Percentiles rank a stretch among this genome's conserved stretches.
phyloP scores from a whole-genome alignment of 2,797 vertebrate species.

The Tragelaphus eurycerus region DNA sequence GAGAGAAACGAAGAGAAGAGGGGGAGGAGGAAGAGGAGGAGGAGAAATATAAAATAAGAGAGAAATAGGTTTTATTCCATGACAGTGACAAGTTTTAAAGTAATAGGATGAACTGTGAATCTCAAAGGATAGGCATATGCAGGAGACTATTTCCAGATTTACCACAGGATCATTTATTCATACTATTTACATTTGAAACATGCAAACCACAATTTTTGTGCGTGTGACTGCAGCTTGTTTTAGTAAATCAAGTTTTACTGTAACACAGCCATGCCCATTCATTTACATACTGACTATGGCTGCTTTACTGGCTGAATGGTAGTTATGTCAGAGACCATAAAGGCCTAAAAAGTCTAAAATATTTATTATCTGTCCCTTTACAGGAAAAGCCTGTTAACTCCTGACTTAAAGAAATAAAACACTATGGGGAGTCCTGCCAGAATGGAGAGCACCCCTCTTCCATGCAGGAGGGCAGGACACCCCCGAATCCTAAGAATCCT shows the following conservation, averaged over 20 bases:
- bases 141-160: conserved; percentile 22
- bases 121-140: background rate
- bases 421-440: background rate
- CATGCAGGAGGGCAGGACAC: background rate
- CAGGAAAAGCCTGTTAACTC: background rate
- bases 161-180: conserved; percentile 10
- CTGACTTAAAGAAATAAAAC: conserved; percentile 36
- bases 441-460: background rate
- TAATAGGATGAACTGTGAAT: background rate
- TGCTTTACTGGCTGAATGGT: background rate
- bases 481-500: background rate
- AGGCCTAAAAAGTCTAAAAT: background rate
- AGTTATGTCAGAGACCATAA: background rate
- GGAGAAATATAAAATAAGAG: background rate
- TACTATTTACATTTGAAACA: background rate
- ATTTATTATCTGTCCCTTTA: conserved; percentile 11
- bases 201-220: background rate
- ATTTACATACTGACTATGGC: background rate
- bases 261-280: background rate
- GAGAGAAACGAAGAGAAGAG: background rate
- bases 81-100: background rate
- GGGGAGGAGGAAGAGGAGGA: background rate
- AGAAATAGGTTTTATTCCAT: background rate
- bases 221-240: background rate
- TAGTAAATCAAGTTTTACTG: background rate